Conservation (phyloP, 2,113 vertebrate species). For the Piaya cayana region DNA sequence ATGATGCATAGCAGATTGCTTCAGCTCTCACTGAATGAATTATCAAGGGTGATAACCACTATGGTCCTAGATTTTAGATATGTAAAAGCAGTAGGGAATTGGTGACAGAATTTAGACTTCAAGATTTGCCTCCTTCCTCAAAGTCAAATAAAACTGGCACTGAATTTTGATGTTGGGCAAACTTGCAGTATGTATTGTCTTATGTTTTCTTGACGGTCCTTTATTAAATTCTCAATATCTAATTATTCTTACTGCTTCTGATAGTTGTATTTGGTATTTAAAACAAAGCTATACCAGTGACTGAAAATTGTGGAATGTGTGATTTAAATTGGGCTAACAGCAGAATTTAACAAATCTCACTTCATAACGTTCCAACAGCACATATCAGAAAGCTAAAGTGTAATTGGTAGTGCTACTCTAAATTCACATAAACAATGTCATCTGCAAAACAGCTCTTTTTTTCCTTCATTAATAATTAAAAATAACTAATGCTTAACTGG, state of each 20-base stretch:
- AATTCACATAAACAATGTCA: neutral
- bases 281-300: neutral
- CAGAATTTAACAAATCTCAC: neutral
- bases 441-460: neutral
- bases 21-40: neutral
- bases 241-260: neutral
- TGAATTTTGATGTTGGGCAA: neutral
- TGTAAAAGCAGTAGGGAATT: neutral
- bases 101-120: neutral
- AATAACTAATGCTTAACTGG: neutral
- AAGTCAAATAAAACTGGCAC: neutral
- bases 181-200: neutral
- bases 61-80: neutral
- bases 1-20: neutral
- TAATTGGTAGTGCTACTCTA: neutral
- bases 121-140: neutral
- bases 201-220: neutral
- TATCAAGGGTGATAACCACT: neutral
- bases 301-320: neutral
- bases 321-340: neutral
- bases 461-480: neutral
- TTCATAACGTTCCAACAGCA: neutral
- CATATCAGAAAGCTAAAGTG: neutral
- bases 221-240: neutral
- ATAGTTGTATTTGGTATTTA: neutral